Evolutionary conservation across 1,140 invertebrate genomes (phyloP), one percentile per base, ranked within the genome.

Genomic region (Bombus cullumanus): DNA sequence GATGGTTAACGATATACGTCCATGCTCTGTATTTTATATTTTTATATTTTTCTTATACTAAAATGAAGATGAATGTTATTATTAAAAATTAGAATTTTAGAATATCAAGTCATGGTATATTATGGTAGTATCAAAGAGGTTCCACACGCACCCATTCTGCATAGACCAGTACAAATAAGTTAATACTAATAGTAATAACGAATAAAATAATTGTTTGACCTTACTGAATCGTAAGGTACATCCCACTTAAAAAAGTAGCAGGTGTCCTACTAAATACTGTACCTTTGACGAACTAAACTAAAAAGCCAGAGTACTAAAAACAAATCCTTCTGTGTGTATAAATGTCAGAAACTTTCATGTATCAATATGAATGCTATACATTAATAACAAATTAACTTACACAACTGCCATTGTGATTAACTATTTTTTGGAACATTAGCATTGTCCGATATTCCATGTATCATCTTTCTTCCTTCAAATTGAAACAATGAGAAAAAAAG

Each of bases 81-180:
- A 37, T 64, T 59, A 25, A 39, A 62, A 62, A 37, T 62, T 69
- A 59, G 72, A 87, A 31, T 47, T 81, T 37, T 62, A 34, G 15
- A 12, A 59, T 57, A 53, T 87, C 59, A 37, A 37, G 62, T 71
- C 39, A 10, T 39, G 22, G 6, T 39, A 39, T 76, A 31, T 76
- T 39, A 18, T 64, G 39, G 22, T 81, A 87, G 62, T 89, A 79
- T 64, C 2, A 43, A 80, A 41, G 83, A 79, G 39, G 53, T 88
- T 90, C 71, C 81, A 88, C 85, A 86, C 85, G 90, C 90, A 89
- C 83, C 89, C 88, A 68, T 89, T 91, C 90, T 89, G 39, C 64
- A 89, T 90, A 91, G 91, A 92, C 86, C 89, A 92, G 91, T 92
- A 92, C 91, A 92, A 92, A 92, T 91, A 91, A 91, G 90, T 86